Conservation (phyloP, 92 coral and sea anemone species). For the Bergia puertoricense region DNA sequence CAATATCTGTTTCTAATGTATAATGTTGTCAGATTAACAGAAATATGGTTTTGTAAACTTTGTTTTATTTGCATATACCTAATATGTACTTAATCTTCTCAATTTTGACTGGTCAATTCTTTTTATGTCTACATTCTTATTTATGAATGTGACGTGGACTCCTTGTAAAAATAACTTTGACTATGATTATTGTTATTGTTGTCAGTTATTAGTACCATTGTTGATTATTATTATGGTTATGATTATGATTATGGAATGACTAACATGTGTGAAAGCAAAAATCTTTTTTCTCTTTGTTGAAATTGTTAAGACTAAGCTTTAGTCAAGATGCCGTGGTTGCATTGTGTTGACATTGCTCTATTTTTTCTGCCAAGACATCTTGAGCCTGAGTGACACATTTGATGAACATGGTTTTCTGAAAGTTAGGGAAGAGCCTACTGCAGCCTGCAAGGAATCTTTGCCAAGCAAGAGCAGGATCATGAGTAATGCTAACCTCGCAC, state of each 20-base stretch:
- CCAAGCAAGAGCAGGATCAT: constrained; percentile 79
- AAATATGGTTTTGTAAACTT: neutral
- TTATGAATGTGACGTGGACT: too few relatives aligned
- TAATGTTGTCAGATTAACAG: neutral
- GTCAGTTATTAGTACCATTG: too few relatives aligned
- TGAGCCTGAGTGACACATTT: constrained; percentile 84
- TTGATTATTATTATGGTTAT: neutral
- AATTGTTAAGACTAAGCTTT: too few relatives aligned
- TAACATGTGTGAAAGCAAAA: too few relatives aligned
- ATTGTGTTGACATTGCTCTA: neutral
- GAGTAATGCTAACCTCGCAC: constrained; percentile 83
- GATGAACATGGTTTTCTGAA: constrained; percentile 71
- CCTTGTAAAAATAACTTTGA: too few relatives aligned
- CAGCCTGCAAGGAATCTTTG: constrained; percentile 49
- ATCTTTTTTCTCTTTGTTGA: too few relatives aligned
- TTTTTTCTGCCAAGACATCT: constrained; percentile 53
- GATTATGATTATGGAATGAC: neutral
- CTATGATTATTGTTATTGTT: too few relatives aligned
- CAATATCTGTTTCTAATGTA: neutral
- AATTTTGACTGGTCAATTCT: too few relatives aligned
- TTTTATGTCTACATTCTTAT: too few relatives aligned
- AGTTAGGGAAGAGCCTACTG: constrained; percentile 56
- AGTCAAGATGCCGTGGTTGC: neutral
- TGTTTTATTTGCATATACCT: too few relatives aligned
- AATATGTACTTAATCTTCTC: too few relatives aligned